These are phyloP conservation scores for Andricus quercusramuli DNA, from an alignment of 2,888 invertebrate species.

Conservation along the genomic window DNA sequence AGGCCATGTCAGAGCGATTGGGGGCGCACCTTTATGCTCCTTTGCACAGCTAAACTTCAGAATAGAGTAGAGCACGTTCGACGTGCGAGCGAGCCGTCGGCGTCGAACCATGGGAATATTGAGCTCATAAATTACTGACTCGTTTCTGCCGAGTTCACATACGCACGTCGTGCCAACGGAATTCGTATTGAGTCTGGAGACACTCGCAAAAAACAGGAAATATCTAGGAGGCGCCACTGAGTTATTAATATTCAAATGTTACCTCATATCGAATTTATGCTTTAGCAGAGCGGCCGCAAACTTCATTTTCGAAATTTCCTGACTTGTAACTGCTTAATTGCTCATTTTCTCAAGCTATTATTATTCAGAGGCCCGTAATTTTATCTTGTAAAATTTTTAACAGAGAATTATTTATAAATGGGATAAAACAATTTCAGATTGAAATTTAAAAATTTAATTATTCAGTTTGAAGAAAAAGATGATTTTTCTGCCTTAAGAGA, in stretches of 20 bases:
- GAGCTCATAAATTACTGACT: slow-evolving; percentile 36
- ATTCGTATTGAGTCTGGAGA: slow-evolving; percentile 29
- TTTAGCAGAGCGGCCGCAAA: too few relatives aligned
- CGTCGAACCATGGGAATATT: slow-evolving; percentile 36
- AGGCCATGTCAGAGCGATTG: slow-evolving; percentile 44
- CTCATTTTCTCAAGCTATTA: too few relatives aligned
- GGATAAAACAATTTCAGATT: too few relatives aligned
- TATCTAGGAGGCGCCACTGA: slow-evolving; percentile 4
- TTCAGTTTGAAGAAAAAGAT: too few relatives aligned
- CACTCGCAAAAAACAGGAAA: slow-evolving; percentile 21
- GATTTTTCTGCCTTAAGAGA: too few relatives aligned
- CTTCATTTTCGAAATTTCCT: too few relatives aligned
- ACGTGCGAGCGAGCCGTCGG: slow-evolving; percentile 33
- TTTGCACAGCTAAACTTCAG: slow-evolving; percentile 53
- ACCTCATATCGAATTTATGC: not conserved
- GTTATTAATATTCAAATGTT: slow-evolving; percentile 31
- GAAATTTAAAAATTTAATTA: too few relatives aligned
- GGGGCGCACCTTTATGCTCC: slow-evolving; percentile 54
- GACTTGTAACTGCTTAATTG: too few relatives aligned
- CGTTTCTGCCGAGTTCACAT: slow-evolving; percentile 22
- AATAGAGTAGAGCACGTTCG: slow-evolving; percentile 53
- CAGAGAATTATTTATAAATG: too few relatives aligned
- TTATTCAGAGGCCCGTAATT: too few relatives aligned
- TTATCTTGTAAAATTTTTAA: too few relatives aligned
- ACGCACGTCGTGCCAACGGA: slow-evolving; percentile 25